Evolutionary conservation across 2,113 vertebrate species (phyloP), one percentile per base, ranked within the genome.

Genomic region (Steatornis caripensis): DNA sequence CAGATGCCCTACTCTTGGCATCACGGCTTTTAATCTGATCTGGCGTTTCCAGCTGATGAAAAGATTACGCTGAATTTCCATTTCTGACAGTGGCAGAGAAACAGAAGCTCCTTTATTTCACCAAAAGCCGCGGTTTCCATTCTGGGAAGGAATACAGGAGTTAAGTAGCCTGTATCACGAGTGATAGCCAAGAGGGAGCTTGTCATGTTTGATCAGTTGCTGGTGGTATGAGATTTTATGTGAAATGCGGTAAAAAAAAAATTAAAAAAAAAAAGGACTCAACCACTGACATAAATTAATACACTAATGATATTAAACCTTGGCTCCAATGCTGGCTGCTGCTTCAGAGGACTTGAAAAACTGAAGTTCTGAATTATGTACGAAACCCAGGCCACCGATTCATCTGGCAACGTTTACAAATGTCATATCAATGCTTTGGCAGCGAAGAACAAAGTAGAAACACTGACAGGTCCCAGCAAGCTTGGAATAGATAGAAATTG

Each of bases 71-170:
- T 89, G 72, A 91, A 92, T 95, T 96, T 97, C 92, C 81, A 90
- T 79, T 92, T 95, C 80, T 96, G 94, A 92, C 90, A 92, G 92
- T 49, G 43, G 60, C 74, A 91, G 94, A 92, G 92, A 95, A 96
- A 97, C 90, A 97, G 96, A 96, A 96, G 80, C n/a, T 92, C 62
- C 84, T 95, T 97, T 97, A 91, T 96, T 95, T 92, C 11, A 9
- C 84, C 70, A 76, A 90, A 92, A 95, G 74, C 86, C 5, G 0
- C 86, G 91, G 88, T 95, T 97, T 93, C 96, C 90, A 93, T 94
- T 97, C 76, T 87, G 84, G 80, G 74, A 93, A 79, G 53, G 55
- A 93, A 76, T 54, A 84, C 49, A 87, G 65, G 54, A 90, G 65
- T 95, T 95, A 91, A 95, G 96, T 82, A 89, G 53, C 27, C 94